These are phyloP conservation scores for Phymastichus coffea DNA, from an alignment of 1,140 invertebrate genomes.

Conservation along the genomic window DNA sequence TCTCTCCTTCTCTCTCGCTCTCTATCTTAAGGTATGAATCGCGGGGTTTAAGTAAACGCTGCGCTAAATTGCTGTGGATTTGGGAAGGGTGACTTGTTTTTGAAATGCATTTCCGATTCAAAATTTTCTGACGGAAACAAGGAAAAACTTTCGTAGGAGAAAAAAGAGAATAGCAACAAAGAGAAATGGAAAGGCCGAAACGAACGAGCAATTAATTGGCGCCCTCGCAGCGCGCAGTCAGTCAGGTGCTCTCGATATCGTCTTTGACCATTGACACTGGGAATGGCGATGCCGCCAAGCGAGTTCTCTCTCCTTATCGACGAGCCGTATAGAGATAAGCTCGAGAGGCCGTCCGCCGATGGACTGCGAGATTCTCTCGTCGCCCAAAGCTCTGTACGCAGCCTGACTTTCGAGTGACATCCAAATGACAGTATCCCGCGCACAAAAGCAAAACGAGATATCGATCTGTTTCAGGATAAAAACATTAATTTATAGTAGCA, in stretches of 20 bases:
- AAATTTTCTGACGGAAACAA: too few species aligned
- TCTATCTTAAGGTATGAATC: background rate
- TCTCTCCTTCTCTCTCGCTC: background rate
- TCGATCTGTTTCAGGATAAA: too few species aligned
- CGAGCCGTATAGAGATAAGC: background rate
- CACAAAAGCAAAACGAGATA: background rate
- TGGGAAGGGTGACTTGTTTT: too few species aligned
- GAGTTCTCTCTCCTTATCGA: background rate
- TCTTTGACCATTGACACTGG: background rate
- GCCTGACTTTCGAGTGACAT: background rate
- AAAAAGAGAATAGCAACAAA: too few species aligned
- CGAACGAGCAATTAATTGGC: too few species aligned
- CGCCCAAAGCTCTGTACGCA: background rate
- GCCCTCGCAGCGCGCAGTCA: too few species aligned
- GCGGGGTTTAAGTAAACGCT: background rate
- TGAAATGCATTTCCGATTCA: too few species aligned
- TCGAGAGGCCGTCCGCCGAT: background rate
- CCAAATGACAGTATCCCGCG: background rate
- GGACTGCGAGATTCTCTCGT: background rate
- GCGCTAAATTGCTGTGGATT: too few species aligned
- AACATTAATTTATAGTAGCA: too few species aligned
- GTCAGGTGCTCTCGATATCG: background rate
- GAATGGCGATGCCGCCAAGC: too few species aligned
- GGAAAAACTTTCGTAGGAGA: too few species aligned
- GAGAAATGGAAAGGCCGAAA: too few species aligned